Conservation (phyloP, 2,113 vertebrate genomes). For the Callionymus lyra region DNA sequence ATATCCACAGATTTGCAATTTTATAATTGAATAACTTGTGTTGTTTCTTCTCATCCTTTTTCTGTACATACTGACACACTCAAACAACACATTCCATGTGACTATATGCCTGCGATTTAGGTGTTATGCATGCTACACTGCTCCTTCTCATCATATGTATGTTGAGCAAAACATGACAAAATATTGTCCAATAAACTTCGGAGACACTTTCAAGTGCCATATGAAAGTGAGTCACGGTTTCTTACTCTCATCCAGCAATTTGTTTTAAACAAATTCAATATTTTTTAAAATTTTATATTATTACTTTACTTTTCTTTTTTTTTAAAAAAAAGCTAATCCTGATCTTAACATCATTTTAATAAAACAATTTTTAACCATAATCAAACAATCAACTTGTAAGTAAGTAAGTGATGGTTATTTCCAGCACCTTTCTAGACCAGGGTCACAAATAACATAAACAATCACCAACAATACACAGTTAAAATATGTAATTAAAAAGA, state of each 20-base stretch:
- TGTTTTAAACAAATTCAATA: too few species aligned
- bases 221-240: constrained; percentile 16
- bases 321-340: background rate
- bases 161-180: constrained; percentile 42
- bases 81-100: constrained; percentile 43
- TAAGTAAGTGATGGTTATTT: too few species aligned
- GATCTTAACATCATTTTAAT: too few species aligned
- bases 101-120: constrained; percentile 62
- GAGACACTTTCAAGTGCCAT: constrained; percentile 31
- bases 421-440: too few species aligned
- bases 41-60: constrained; percentile 24
- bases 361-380: too few species aligned
- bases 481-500: too few species aligned
- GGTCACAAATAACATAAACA: too few species aligned
- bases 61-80: constrained; percentile 41
- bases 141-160: constrained; percentile 62
- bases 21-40: constrained; percentile 37
- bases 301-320: background rate
- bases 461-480: too few species aligned
- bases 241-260: too few species aligned
- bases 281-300: too few species aligned
- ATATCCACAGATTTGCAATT: constrained; percentile 47
- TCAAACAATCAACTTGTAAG: too few species aligned
- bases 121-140: constrained; percentile 62
- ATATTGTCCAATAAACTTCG: constrained; percentile 45